A percentile compares a stretch with the other conserved stretches of the same genome.
Conservation (phyloP, 1,140 invertebrate species). For the Atta cephalotes region DNA sequence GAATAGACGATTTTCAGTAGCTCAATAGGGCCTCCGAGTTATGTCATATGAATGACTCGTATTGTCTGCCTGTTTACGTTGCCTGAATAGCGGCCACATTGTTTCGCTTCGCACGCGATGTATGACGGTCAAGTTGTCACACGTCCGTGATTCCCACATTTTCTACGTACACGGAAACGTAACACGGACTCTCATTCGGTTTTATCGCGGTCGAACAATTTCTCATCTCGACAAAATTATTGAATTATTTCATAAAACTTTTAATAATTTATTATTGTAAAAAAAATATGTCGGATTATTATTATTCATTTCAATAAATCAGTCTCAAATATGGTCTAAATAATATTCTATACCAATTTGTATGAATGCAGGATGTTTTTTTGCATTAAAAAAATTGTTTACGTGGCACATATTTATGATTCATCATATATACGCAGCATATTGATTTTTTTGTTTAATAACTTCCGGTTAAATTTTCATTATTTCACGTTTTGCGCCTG, state of each 20-base stretch:
- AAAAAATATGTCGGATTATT: background rate
- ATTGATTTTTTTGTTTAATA: constrained; percentile 16
- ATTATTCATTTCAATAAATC: background rate
- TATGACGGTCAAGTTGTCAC: constrained; percentile 56
- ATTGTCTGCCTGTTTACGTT: constrained; percentile 54
- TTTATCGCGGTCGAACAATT: constrained; percentile 24
- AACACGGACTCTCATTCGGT: background rate
- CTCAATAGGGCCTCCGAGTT: constrained; percentile 38
- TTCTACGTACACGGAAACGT: constrained; percentile 22
- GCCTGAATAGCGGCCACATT: constrained; percentile 45
- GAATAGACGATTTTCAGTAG: constrained; percentile 52
- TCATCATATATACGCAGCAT: background rate
- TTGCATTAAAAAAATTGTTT: constrained; percentile 27
- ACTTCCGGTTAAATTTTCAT: background rate
- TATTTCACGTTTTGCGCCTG: background rate
- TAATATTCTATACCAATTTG: background rate
- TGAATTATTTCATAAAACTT: constrained; percentile 10
- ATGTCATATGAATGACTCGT: constrained; percentile 56
- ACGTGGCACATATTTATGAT: background rate
- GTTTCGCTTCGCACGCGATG: constrained; percentile 36
- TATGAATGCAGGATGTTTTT: background rate
- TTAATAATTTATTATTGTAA: background rate
- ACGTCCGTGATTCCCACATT: constrained; percentile 15
- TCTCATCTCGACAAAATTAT: background rate
- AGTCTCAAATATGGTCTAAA: background rate